Evolutionary conservation across 2,797 vertebrate species (phyloP).

Genomic region (Enteromius trimaculatus): DNA sequence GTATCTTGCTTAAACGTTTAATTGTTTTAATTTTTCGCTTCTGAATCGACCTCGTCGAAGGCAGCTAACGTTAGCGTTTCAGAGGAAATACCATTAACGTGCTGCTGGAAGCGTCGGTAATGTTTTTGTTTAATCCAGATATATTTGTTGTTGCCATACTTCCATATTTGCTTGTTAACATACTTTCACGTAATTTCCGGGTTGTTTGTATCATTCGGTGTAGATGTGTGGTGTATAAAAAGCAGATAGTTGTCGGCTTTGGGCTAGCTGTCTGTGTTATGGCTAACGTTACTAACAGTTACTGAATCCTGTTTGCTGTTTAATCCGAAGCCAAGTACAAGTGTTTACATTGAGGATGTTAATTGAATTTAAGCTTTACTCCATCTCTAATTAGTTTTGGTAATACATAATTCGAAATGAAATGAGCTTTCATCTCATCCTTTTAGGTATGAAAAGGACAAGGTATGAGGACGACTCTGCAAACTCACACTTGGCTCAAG

Average conservation of each 20-base stretch:
- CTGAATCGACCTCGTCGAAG: neutral
- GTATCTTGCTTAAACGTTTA: neutral
- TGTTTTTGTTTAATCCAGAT: neutral
- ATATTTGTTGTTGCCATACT: neutral
- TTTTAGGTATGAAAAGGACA: slow-evolving; percentile 51
- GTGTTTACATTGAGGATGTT: neutral
- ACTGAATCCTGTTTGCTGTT: neutral
- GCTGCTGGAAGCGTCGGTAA: neutral
- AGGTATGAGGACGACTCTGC: slow-evolving; percentile 7
- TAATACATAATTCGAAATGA: neutral
- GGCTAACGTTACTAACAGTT: neutral
- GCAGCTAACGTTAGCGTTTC: neutral
- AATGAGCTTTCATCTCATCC: neutral
- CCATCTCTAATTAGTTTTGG: neutral
- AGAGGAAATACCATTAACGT: neutral
- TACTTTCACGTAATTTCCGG: slow-evolving; percentile 13
- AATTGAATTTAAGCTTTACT: neutral
- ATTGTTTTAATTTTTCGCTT: neutral
- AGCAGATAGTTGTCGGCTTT: neutral
- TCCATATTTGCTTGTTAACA: too few species aligned
- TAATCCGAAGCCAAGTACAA: neutral
- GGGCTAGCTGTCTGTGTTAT: neutral
- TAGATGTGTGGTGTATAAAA: neutral
- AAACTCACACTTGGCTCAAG: neutral
- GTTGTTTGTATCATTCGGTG: neutral